Evolutionary conservation across 2,113 vertebrate genomes (phyloP), one percentile per base, ranked within the genome.

Genomic region (Colossoma macropomum): DNA sequence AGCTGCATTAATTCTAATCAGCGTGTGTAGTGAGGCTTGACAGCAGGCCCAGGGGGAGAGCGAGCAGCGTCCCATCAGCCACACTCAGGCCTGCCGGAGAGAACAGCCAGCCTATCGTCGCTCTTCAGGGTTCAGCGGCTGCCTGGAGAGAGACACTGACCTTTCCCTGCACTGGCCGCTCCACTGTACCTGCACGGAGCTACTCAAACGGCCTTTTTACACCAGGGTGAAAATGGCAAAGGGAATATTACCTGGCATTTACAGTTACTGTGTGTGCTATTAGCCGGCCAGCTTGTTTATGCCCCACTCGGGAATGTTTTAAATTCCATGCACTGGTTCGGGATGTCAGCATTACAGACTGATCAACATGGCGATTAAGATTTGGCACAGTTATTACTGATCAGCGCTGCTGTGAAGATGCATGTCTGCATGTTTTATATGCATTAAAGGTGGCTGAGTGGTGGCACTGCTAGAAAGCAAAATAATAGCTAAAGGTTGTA

Each of bases 1-100:
- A 86, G 23, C 75, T 81, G 87, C 88, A 92, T 92, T 92, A 86
- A 92, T 92, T 91, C 85, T 91, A 92, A 93, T 93, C 89, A 92
- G 90, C 19, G 50, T 71, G 90, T 83, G 88, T 87, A 92, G 89
- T 87, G 90, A 90, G 86, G 89, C 92, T 85, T 92, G 91, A 90
- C 88, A 86, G 85, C 80, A 30, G 62, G 81, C 76, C 88, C 88
- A 34, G 66, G 41, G 86, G 52, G 38, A 63, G 81, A 28, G 32
- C 38, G 41, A 65, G 48, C 30, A 19, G 65, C 77, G 45, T 48
- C 41, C 79, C 77, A 62, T 85, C 71, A 79, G 54, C 15, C n/a
- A 3, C 34, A 63, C 71, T 60, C 50, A 27, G 28, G 38, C 65
- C 38, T 41, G 19, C 75, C 45, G 66, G 56, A 56, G 75, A n/a